phyloP scores from a whole-genome alignment of 2,888 invertebrate species.

The Hyles lineata region DNA sequence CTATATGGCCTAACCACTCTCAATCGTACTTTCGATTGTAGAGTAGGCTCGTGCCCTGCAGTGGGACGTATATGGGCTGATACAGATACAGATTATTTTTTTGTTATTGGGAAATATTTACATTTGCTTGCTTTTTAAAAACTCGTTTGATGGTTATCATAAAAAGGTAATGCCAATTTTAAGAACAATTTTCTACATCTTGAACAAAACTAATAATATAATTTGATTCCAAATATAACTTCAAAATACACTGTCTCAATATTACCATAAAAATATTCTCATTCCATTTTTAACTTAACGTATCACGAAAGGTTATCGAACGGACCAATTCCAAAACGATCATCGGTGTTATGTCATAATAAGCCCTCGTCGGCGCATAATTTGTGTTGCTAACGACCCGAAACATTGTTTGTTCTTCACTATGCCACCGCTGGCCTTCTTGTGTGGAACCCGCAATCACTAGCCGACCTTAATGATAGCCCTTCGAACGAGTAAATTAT shows the following conservation, averaged over 20 bases:
- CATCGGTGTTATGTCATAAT: slow-evolving; percentile 65
- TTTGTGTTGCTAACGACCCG: slow-evolving; percentile 80
- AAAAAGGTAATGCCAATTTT: too few species aligned
- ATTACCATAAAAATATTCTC: background rate
- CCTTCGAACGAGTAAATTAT: slow-evolving; percentile 83
- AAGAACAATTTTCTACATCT: too few species aligned
- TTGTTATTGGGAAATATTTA: too few species aligned
- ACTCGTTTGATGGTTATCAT: too few species aligned
- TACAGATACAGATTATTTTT: too few species aligned
- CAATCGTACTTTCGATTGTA: too few species aligned
- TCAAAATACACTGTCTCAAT: background rate
- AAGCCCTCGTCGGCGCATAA: slow-evolving; percentile 67
- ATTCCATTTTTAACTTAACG: background rate
- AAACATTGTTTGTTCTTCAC: slow-evolving; percentile 83
- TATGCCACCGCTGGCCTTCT: slow-evolving; percentile 64
- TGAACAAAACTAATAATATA: too few species aligned
- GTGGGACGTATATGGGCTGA: too few species aligned
- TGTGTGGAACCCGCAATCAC: slow-evolving; percentile 77
- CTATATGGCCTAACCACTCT: too few species aligned
- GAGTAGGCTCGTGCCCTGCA: too few species aligned
- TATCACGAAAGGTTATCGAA: slow-evolving; percentile 22
- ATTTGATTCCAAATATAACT: background rate
- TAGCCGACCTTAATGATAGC: slow-evolving; percentile 80
- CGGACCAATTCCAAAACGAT: slow-evolving; percentile 17
- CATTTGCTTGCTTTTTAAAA: too few species aligned